phyloP scores from a whole-genome alignment of 2,113 vertebrate species.

The Acanthisitta chloris region DNA sequence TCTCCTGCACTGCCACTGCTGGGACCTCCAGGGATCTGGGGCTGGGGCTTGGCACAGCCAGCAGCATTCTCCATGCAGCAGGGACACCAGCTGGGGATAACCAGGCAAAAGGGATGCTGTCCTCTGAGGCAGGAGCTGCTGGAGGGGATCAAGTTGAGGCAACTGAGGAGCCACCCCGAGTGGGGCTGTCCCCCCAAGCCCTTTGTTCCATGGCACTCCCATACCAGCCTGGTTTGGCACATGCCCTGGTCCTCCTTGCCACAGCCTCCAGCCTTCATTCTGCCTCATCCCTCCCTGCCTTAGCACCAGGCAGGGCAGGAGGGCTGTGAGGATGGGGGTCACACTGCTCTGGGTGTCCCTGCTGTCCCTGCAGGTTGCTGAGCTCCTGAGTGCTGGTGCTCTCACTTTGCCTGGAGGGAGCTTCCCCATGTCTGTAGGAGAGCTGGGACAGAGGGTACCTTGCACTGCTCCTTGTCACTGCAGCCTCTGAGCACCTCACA shows the following conservation, averaged over 20 bases:
- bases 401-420: neutral
- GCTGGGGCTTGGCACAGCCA: neutral
- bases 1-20: rapidly evolving
- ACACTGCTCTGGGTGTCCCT: neutral
- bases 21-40: neutral
- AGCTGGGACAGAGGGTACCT: neutral
- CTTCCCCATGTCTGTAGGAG: rapidly evolving
- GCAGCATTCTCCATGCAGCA: neutral
- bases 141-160: neutral
- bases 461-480: rapidly evolving
- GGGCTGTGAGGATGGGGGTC: neutral
- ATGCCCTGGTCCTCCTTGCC: rapidly evolving
- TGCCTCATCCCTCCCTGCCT: neutral
- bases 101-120: neutral
- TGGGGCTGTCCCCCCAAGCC: neutral
- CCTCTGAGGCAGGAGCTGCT: neutral
- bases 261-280: neutral
- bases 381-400: rapidly evolving
- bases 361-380: neutral
- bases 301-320: neutral
- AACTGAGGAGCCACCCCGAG: rapidly evolving
- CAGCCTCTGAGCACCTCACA: neutral
- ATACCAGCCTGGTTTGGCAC: rapidly evolving
- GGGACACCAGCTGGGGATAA: neutral
- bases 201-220: neutral